phyloP scores from a whole-genome alignment of 2,888 invertebrate species.

The Schrankia costaestrigalis region DNA sequence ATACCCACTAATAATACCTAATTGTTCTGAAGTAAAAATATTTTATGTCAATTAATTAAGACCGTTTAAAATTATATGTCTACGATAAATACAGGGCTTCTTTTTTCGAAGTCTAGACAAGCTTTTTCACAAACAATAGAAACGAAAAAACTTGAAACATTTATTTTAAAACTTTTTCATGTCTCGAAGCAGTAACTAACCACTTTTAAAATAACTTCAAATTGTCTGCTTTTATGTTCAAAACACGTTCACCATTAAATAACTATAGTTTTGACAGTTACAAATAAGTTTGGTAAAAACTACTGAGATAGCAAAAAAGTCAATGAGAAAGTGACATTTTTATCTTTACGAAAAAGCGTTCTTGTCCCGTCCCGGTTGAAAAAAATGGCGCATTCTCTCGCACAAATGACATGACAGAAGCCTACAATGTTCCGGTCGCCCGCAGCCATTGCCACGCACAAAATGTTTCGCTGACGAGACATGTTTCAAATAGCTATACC shows the following conservation, averaged over 20 bases:
- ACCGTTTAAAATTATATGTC: no score
- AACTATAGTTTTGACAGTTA: conserved; percentile 27
- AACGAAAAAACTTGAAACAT: no score
- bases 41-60: no score
- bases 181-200: no score
- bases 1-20: no score
- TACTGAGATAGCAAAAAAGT: conserved; percentile 29
- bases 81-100: no score
- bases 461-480: conserved; percentile 44
- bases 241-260: conserved; percentile 12
- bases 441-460: conserved; percentile 38
- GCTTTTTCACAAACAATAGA: no score
- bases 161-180: no score
- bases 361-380: conserved; percentile 33
- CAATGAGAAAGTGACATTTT: conserved; percentile 39
- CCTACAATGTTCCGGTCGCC: conserved; percentile 46
- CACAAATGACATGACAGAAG: conserved; percentile 44
- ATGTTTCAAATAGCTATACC: conserved; percentile 37
- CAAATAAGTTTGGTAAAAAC: conserved; percentile 29
- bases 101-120: no score
- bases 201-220: no score
- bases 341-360: conserved; percentile 40
- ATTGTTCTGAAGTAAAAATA: no score
- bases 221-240: no score
- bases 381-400: conserved; percentile 34